Percentiles rank a stretch among this genome's conserved stretches.
These are phyloP conservation scores for Pungitius pungitius DNA, from an alignment of 2,113 vertebrate species.

Conservation along the genomic window DNA sequence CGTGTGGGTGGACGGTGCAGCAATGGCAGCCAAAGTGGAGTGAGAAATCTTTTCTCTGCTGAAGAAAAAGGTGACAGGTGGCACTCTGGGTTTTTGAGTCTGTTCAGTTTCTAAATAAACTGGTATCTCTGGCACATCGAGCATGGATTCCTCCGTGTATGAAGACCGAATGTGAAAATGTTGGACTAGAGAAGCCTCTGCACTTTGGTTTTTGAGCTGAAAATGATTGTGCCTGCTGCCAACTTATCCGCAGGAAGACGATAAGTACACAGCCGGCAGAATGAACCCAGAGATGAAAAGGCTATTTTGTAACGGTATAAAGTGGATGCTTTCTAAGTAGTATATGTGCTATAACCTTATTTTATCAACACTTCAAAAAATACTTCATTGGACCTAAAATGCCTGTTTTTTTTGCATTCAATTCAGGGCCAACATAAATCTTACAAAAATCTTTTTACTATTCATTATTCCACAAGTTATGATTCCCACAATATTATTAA, in stretches of 20 bases:
- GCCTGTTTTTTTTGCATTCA: conserved; percentile 19
- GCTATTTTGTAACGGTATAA: background rate
- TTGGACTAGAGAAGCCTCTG: background rate
- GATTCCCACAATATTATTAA: conserved; percentile 58
- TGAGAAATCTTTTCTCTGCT: conserved; percentile 35
- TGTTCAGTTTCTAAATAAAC: background rate
- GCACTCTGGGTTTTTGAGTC: conserved; percentile 29
- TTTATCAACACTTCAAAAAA: conserved; percentile 19
- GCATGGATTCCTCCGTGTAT: background rate
- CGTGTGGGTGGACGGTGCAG: conserved; percentile 35
- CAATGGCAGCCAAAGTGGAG: conserved; percentile 17
- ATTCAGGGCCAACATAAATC: conserved; percentile 33
- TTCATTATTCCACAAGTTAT: conserved; percentile 57
- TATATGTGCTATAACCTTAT: background rate
- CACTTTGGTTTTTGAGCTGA: background rate
- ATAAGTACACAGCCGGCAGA: conserved; percentile 1
- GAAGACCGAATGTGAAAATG: conserved; percentile 8
- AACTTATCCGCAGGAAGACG: background rate
- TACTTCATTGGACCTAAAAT: conserved; percentile 12
- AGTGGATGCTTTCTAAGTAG: background rate
- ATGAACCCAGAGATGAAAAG: background rate
- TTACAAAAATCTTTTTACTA: conserved; percentile 26
- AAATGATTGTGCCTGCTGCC: conserved; percentile 9
- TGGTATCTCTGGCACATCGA: background rate
- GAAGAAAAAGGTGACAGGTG: conserved; percentile 33